A percentile compares a stretch with the other conserved stretches of the same genome.
Evolutionary conservation across 2,113 vertebrate genomes (phyloP).

Genomic region (Notothenia rossii): DNA sequence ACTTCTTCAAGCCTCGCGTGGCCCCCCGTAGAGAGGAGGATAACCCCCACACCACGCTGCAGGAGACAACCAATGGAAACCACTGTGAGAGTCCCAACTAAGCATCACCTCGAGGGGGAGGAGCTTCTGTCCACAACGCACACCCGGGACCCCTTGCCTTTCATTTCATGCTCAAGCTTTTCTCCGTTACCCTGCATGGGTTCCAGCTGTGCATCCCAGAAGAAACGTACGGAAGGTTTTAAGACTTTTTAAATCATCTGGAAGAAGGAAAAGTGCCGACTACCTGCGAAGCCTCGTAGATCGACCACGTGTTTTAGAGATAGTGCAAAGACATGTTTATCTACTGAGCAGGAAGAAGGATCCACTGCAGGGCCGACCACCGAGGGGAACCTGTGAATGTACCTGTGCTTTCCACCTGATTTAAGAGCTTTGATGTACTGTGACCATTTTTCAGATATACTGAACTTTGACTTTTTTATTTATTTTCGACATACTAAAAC

Average conservation of each 20-base stretch:
- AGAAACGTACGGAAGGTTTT: no score
- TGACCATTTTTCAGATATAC: no score
- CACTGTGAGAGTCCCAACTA: conserved; percentile 91
- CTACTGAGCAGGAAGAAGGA: conserved; percentile 62
- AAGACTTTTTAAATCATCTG: conserved; percentile 10
- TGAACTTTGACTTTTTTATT: no score
- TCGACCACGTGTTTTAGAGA: conserved; percentile 14
- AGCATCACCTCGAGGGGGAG: conserved; percentile 42
- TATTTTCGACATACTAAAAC: no score
- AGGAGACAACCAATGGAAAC: conserved; percentile 92
- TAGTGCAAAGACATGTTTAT: conserved; percentile 34
- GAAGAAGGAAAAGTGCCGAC: background rate
- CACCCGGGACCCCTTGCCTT: conserved; percentile 50
- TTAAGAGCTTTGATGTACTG: background rate
- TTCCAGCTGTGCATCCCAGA: background rate
- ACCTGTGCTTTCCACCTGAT: conserved; percentile 72
- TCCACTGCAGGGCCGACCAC: conserved; percentile 79
- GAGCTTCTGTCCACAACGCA: conserved; percentile 40
- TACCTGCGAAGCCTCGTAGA: conserved; percentile 2
- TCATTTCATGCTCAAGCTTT: background rate
- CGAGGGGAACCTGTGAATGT: conserved; percentile 83
- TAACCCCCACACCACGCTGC: conserved; percentile 89
- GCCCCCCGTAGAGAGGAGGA: conserved; percentile 83
- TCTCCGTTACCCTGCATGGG: no score
- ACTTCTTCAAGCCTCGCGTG: conserved; percentile 91